Evolutionary conservation across 2,888 invertebrate genomes (phyloP).

Genomic region (Saturnia japonica): DNA sequence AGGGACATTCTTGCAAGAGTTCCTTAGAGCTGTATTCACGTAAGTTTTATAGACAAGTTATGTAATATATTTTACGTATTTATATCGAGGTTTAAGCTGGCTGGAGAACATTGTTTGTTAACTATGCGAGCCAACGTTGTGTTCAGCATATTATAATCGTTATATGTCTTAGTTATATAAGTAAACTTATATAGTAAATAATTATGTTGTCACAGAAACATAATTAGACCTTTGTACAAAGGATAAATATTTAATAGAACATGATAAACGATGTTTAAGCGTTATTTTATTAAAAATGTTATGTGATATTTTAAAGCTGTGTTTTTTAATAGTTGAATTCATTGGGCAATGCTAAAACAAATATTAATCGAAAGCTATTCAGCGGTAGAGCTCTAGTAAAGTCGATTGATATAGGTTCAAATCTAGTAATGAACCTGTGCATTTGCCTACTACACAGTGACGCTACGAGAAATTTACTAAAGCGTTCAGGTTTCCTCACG

Average conservation of each 20-base stretch:
- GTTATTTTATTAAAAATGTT: neutral
- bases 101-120: conserved; percentile 8
- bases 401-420: neutral
- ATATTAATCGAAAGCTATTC: neutral
- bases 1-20: conserved; percentile 84
- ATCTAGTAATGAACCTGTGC: neutral
- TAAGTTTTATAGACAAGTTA: conserved; percentile 59
- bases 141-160: neutral
- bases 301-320: neutral
- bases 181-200: neutral
- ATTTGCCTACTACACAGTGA: neutral
- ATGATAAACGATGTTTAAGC: neutral
- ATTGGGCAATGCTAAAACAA: neutral
- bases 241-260: conserved; percentile 7
- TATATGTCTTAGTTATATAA: neutral
- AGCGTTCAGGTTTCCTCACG: too few species aligned
- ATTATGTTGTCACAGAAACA: neutral
- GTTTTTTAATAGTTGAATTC: neutral
- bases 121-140: neutral
- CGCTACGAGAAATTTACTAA: too few species aligned
- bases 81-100: neutral
- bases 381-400: neutral
- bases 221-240: neutral
- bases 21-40: conserved; percentile 85
- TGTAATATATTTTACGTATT: conserved; percentile 8